These are phyloP conservation scores for Oncorhynchus mykiss DNA, from an alignment of 2,113 vertebrate species.

Conservation along the genomic window DNA sequence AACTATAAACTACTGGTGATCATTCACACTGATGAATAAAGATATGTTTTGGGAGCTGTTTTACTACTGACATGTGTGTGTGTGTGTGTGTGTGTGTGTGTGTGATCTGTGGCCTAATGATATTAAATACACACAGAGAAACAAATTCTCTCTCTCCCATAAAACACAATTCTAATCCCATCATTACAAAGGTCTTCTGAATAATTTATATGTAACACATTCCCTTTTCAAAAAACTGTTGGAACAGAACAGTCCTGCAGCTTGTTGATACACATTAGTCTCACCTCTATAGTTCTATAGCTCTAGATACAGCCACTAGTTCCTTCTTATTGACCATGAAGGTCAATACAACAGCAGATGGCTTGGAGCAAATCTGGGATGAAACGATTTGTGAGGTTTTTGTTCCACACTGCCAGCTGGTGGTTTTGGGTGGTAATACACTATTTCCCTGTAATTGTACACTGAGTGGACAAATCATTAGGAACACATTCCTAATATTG, in stretches of 20 bases:
- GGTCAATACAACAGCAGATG: constrained; percentile 7
- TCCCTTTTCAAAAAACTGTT: not conserved
- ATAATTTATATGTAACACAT: not conserved
- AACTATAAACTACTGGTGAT: constrained; percentile 42
- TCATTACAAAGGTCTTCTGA: not conserved
- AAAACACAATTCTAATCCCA: no score
- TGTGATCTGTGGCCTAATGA: not conserved
- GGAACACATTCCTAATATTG: no score
- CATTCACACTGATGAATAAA: constrained; percentile 62
- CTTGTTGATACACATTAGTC: not conserved
- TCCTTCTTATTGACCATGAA: not conserved
- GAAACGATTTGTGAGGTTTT: not conserved
- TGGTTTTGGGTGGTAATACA: constrained; percentile 33
- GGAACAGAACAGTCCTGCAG: not conserved
- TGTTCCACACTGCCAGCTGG: constrained; percentile 53
- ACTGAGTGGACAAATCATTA: no score
- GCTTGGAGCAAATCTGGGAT: constrained; percentile 7
- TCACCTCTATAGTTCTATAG: not conserved
- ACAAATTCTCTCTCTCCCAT: no score
- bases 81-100: not conserved
- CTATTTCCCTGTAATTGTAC: not conserved
- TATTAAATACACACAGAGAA: no score
- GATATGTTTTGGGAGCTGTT: constrained; percentile 71
- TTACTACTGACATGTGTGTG: constrained; percentile 23
- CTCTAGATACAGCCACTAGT: not conserved